These are phyloP conservation scores for Peromyscus melanophrys DNA, from an alignment of 2,797 vertebrate species.

Conservation along the genomic window DNA sequence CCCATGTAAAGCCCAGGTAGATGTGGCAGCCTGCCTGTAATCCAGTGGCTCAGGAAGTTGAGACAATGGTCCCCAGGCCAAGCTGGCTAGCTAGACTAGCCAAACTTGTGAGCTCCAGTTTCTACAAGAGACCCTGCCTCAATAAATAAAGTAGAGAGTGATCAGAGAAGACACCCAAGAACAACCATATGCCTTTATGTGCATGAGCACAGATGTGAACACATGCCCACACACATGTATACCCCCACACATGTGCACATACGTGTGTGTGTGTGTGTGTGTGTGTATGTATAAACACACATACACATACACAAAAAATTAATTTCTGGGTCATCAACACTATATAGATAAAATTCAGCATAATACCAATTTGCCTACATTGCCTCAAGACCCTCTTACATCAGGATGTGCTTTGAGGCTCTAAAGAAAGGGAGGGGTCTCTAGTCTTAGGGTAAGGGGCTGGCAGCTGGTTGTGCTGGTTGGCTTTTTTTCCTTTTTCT, in stretches of 20 bases:
- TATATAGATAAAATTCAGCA: rapidly evolving
- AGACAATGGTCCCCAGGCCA: background rate
- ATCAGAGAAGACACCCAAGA: background rate
- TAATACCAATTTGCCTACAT: rapidly evolving
- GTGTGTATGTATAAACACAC: too few relatives aligned
- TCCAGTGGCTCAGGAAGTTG: background rate
- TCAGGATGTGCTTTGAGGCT: rapidly evolving
- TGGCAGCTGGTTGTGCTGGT: background rate
- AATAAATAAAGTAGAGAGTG: background rate
- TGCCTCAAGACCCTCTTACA: background rate
- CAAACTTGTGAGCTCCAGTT: background rate
- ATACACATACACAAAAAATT: background rate
- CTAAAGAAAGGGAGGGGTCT: background rate
- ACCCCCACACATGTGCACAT: too few relatives aligned
- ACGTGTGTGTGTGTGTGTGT: too few relatives aligned
- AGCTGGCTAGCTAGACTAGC: background rate
- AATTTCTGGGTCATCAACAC: background rate
- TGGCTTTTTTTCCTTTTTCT: background rate
- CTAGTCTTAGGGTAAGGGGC: rapidly evolving
- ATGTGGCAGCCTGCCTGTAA: background rate
- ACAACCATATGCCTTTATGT: background rate
- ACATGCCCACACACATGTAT: background rate
- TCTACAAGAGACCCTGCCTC: background rate
- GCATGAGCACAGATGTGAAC: background rate
- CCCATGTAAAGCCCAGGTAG: background rate